A percentile compares a stretch with the other conserved stretches of the same genome.
Evolutionary conservation across 2,888 invertebrate species (phyloP).

Genomic region (Dromius quadrimaculatus): DNA sequence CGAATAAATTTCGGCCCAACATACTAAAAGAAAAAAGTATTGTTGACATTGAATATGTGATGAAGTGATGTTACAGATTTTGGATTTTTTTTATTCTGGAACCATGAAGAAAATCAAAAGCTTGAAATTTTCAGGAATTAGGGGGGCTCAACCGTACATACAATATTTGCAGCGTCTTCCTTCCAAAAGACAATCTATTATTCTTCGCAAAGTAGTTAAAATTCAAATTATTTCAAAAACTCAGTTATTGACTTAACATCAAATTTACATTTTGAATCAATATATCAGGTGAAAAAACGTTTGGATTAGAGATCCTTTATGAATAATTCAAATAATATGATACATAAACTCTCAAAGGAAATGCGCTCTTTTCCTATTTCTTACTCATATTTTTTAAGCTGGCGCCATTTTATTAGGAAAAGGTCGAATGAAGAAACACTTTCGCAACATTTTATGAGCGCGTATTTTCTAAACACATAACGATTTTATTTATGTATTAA

Average conservation of each 20-base stretch:
- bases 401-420: slow-evolving; percentile 30
- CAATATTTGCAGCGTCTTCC: too few species aligned
- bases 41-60: too few species aligned
- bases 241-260: slow-evolving; percentile 36
- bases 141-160: too few species aligned
- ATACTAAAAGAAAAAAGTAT: too few species aligned
- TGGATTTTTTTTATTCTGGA: too few species aligned
- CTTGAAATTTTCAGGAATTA: too few species aligned
- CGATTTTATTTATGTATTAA: too few species aligned
- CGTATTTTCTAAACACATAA: too few species aligned
- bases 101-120: too few species aligned
- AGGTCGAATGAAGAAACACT: slow-evolving; percentile 28
- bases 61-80: too few species aligned
- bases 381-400: background rate
- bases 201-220: slow-evolving; percentile 43
- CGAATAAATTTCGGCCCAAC: too few species aligned
- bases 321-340: slow-evolving; percentile 37
- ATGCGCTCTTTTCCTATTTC: slow-evolving; percentile 11
- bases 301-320: slow-evolving; percentile 1
- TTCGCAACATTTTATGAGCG: slow-evolving; percentile 1
- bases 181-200: slow-evolving; percentile 29
- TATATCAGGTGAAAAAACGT: slow-evolving; percentile 35
- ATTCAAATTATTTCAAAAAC: slow-evolving; percentile 43
- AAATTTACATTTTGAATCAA: slow-evolving; percentile 39
- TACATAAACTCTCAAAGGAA: slow-evolving; percentile 38